phyloP scores from a whole-genome alignment of 2,888 invertebrate genomes.

The Argyresthia goedartella region DNA sequence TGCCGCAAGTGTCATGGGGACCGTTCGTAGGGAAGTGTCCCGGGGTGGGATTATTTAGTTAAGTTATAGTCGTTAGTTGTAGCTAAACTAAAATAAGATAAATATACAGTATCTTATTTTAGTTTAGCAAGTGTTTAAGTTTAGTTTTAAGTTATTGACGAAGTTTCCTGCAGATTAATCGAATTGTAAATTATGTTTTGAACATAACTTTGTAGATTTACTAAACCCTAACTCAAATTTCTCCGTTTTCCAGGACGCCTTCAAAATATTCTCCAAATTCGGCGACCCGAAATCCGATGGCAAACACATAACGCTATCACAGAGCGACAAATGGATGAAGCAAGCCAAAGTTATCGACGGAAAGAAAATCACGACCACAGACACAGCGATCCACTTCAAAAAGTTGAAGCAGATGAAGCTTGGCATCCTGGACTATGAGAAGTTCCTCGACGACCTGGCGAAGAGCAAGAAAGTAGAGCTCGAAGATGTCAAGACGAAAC shows the following conservation, averaged over 20 bases:
- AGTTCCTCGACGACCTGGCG: conserved; percentile 87
- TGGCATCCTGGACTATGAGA: conserved; percentile 81
- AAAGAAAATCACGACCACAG: conserved; percentile 89
- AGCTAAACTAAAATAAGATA: too few species aligned
- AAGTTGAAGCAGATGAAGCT: conserved; percentile 88
- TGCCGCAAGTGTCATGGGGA: too few species aligned
- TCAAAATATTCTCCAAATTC: conserved; percentile 87
- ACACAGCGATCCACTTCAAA: conserved; percentile 91
- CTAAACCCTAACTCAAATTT: not conserved
- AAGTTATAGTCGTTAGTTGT: too few species aligned
- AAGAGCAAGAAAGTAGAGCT: conserved; percentile 86
- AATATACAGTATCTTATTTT: too few species aligned
- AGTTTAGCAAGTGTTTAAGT: too few species aligned
- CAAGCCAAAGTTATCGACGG: conserved; percentile 86
- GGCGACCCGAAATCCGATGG: conserved; percentile 90
- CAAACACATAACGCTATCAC: conserved; percentile 86
- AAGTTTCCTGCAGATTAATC: too few species aligned
- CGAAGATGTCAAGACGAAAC: conserved; percentile 83
- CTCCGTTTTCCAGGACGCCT: conserved; percentile 74
- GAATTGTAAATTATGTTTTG: too few species aligned
- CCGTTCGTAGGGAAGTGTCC: too few species aligned
- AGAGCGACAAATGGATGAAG: conserved; percentile 95
- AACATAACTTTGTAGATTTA: not conserved
- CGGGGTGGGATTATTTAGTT: too few species aligned
- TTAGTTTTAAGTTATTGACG: too few species aligned